Percentiles rank a stretch among this genome's conserved stretches.
Conservation (phyloP, 2,888 invertebrate species). For the Parnassius smintheus region DNA sequence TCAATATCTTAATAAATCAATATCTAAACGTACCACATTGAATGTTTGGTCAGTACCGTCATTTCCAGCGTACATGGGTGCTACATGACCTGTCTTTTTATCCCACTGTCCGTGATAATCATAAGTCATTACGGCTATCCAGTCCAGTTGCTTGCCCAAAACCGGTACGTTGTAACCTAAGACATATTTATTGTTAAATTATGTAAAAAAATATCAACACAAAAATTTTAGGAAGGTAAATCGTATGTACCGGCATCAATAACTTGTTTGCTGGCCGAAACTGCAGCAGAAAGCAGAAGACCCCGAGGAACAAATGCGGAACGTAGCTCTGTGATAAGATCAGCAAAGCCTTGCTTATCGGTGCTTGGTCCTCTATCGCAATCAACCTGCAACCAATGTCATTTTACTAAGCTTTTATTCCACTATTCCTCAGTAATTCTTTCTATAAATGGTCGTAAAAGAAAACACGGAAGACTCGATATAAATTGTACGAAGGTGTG, state of each 20-base stretch:
- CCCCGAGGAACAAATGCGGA: constrained; percentile 86
- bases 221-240: neutral
- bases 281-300: constrained; percentile 89
- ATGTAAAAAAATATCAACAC: too few relatives aligned
- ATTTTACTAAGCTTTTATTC: neutral
- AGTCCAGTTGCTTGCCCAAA: constrained; percentile 89
- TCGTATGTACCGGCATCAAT: constrained; percentile 86
- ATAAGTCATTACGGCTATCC: constrained; percentile 95
- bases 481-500: too few relatives aligned
- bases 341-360: constrained; percentile 90
- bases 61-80: constrained; percentile 91
- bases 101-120: constrained; percentile 97
- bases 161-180: constrained; percentile 87
- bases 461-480: too few relatives aligned
- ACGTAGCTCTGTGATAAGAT: constrained; percentile 87
- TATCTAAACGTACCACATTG: constrained; percentile 83
- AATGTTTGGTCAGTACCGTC: constrained; percentile 88
- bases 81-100: constrained; percentile 93
- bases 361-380: constrained; percentile 90
- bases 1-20: neutral
- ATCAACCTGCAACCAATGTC: constrained; percentile 79
- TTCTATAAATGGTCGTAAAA: too few relatives aligned
- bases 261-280: constrained; percentile 91
- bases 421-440: neutral
- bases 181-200: constrained; percentile 21